A percentile compares a stretch with the other conserved stretches of the same genome.
These are phyloP conservation scores for Megalurothrips usitatus DNA, from an alignment of 2,888 invertebrate species.

Conservation along the genomic window DNA sequence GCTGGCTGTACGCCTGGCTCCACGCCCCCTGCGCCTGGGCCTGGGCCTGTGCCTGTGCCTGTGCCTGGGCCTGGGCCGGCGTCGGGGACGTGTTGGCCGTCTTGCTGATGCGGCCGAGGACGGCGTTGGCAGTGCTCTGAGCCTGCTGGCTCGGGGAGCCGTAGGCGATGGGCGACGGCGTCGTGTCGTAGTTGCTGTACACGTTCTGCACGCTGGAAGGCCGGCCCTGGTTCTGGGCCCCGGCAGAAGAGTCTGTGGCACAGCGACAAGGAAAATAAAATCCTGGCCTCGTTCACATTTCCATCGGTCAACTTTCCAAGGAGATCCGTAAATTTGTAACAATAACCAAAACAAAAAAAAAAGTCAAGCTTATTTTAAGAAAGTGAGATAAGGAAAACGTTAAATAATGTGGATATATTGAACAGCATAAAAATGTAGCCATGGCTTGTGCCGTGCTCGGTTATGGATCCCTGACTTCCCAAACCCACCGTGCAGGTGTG, in stretches of 20 bases:
- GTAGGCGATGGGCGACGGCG: constrained; percentile 65
- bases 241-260: not conserved
- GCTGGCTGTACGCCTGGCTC: constrained; percentile 64
- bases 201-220: constrained; percentile 67
- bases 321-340: no score
- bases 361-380: constrained; percentile 27
- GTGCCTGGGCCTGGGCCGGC: constrained; percentile 55
- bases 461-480: no score
- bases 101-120: constrained; percentile 63
- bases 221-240: constrained; percentile 47
- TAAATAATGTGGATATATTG: not conserved
- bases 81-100: constrained; percentile 66
- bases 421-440: no score
- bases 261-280: no score
- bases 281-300: no score
- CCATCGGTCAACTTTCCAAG: constrained; percentile 9
- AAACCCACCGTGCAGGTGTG: constrained; percentile 45
- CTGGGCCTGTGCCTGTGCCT: no score
- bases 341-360: constrained; percentile 31
- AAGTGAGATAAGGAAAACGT: not conserved
- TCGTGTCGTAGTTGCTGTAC: constrained; percentile 69
- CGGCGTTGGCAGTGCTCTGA: constrained; percentile 37
- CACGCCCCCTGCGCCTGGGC: not conserved
- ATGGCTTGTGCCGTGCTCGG: no score
- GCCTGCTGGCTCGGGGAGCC: constrained; percentile 56